Evolutionary conservation across 2,797 vertebrate genomes (phyloP).

Genomic region (Microctenopoma lineatum): DNA sequence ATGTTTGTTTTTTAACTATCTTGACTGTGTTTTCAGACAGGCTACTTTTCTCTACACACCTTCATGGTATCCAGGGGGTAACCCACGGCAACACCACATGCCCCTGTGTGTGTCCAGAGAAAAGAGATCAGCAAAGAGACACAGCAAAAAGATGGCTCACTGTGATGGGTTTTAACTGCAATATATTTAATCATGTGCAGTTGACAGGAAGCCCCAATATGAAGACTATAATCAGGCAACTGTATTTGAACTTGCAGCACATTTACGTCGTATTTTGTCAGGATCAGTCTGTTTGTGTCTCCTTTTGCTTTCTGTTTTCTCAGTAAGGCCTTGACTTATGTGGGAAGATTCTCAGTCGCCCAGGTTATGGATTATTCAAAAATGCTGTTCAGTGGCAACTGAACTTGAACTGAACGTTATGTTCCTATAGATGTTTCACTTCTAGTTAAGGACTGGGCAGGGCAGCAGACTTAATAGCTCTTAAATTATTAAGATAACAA

Average conservation of each 20-base stretch:
- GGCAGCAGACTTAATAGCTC: no score
- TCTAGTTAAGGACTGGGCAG: no score
- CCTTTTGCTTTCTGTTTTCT: background rate
- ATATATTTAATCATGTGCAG: background rate
- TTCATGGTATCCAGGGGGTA: conserved; percentile 82
- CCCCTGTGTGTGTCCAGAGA: conserved; percentile 64
- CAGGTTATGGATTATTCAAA: no score
- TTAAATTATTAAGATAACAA: no score
- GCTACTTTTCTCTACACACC: conserved; percentile 38
- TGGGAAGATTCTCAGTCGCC: no score
- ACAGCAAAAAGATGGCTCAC: conserved; percentile 8
- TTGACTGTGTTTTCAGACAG: background rate
- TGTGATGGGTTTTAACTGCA: background rate
- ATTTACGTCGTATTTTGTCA: no score
- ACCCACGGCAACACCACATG: conserved; percentile 76
- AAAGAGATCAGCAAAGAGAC: conserved; percentile 31
- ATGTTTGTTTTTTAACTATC: background rate
- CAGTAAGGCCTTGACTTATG: background rate
- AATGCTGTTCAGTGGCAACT: no score
- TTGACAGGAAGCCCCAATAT: background rate
- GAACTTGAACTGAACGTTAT: no score
- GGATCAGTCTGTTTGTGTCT: no score
- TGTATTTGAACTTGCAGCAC: no score
- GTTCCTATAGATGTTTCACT: no score
- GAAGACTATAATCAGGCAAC: background rate